Evolutionary conservation across 2,797 vertebrate genomes (phyloP), one percentile per base, ranked within the genome.

Genomic region (Brachyalestes nurse): DNA sequence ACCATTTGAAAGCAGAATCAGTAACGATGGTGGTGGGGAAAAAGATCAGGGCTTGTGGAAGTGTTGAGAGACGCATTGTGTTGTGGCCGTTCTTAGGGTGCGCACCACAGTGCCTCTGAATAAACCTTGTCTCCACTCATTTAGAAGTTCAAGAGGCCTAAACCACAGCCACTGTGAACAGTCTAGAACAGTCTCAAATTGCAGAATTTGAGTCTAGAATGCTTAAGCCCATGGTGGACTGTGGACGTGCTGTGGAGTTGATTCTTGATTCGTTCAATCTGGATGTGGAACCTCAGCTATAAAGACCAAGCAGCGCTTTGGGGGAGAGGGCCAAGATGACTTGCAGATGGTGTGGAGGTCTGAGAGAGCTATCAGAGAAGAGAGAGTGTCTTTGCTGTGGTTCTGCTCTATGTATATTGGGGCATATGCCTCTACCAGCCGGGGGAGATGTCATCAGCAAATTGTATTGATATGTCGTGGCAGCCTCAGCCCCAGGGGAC

Each of bases 261-360:
- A 66, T 75, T 61, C 67, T 75, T 81, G 72, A 83, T 80, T 79
- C 57, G 23, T 72, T 75, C 78, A 78, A 49, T 82, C 72, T 83
- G 81, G 65, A 79, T 13, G 45, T 57, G 47, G 77, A 79, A 34
- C 55, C 58, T 73, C n/a, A 71, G 67, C 55, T 74, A 14, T 42
- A 49, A 58, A 75, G 79, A 75, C 65, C 61, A 72, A 71, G 67
- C 40, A 64, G 76, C 42, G n/a, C 55, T 61, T 81, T 81, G 64
- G 72, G 23, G 76, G 69, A 78, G 12, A 73, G 42, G 80, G 51
- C 38, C 47, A 57, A 83, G 85, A 85, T 88, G 83, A 84, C 78
- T 86, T 86, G 78, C 87, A 89, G 87, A 89, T 88, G 88, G 86
- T 61, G 4, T 67, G 47, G 78, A 79, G 60, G 74, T 75, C 83